These are phyloP conservation scores for Euzetes globulus DNA, from an alignment of 2,888 invertebrate species.

Conservation along the genomic window DNA sequence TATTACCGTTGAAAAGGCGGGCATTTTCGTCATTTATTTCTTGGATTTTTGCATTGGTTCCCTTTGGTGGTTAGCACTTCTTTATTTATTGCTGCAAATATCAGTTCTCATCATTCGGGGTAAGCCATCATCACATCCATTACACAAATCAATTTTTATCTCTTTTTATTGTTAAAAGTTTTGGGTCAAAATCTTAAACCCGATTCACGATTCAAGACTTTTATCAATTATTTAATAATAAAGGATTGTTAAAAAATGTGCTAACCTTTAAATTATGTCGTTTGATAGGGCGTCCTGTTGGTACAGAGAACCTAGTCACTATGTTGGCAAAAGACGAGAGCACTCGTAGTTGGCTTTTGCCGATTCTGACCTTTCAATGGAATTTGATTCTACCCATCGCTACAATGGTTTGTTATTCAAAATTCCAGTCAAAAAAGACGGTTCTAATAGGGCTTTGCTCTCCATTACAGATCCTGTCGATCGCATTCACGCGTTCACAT, in stretches of 20 bases:
- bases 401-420: slow-evolving; percentile 58
- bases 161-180: no score
- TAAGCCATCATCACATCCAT: not conserved
- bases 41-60: slow-evolving; percentile 75
- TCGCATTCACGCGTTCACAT: slow-evolving; percentile 53
- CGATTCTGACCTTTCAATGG: slow-evolving; percentile 62
- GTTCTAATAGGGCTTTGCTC: not conserved
- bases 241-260: no score
- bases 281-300: slow-evolving; percentile 61
- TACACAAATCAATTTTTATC: no score
- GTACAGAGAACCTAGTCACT: slow-evolving; percentile 64
- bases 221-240: no score
- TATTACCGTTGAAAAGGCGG: not conserved
- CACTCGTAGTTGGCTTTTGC: slow-evolving; percentile 45
- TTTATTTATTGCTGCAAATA: slow-evolving; percentile 57
- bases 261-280: not conserved
- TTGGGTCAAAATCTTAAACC: no score
- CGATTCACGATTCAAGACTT: no score
- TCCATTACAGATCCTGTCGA: slow-evolving; percentile 55
- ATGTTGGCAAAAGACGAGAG: slow-evolving; percentile 54
- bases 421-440: not conserved
- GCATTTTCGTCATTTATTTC: slow-evolving; percentile 61
- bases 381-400: slow-evolving; percentile 75
- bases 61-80: slow-evolving; percentile 74
- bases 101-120: slow-evolving; percentile 42